Percentiles rank a stretch among this genome's conserved stretches.
Evolutionary conservation across 2,113 vertebrate genomes (phyloP).

Genomic region (Zapornia atra): DNA sequence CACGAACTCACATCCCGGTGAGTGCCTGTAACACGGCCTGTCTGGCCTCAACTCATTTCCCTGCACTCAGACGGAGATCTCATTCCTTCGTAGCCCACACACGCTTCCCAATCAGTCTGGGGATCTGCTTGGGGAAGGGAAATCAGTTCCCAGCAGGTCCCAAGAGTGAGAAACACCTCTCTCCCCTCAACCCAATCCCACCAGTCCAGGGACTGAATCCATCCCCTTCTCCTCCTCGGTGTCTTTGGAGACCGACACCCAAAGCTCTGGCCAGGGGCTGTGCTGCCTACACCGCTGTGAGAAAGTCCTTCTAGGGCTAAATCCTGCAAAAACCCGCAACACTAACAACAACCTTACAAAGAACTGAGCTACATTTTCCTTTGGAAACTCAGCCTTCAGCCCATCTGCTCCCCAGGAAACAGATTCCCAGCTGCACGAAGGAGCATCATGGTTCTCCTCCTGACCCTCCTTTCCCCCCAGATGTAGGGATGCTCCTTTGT

Average conservation of each 20-base stretch:
- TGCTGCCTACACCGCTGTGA: neutral
- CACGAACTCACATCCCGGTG: neutral
- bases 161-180: neutral
- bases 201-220: neutral
- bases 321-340: neutral
- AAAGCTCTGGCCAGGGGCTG: neutral
- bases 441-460: neutral
- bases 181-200: neutral
- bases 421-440: neutral
- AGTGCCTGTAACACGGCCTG: neutral
- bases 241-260: neutral
- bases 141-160: neutral
- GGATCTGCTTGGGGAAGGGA: neutral
- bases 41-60: neutral
- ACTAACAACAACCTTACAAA: neutral
- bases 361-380: neutral
- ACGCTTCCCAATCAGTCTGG: neutral
- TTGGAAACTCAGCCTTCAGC: neutral
- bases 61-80: accelerated
- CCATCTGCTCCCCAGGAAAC: neutral
- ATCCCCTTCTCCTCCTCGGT: neutral
- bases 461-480: neutral
- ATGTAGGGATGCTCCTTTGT: neutral
- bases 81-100: neutral
- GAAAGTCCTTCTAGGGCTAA: neutral